phyloP scores from a whole-genome alignment of 35 echinoderm and acorn worm species.

The Stichopus chloronotus region DNA sequence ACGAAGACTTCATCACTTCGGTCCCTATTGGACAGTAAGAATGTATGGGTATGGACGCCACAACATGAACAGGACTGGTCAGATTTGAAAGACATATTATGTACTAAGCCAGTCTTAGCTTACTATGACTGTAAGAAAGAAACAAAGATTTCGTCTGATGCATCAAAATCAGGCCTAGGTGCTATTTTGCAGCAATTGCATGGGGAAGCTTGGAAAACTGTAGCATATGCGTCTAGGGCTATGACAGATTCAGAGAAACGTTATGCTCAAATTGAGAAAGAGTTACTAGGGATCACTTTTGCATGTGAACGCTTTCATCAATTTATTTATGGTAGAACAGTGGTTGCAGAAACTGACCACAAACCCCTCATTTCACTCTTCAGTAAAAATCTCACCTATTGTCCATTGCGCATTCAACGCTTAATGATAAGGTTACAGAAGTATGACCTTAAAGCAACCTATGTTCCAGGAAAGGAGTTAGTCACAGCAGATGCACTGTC shows the following conservation, averaged over 20 bases:
- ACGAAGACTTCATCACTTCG: conserved; percentile 62
- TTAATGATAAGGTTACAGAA: conserved; percentile 18
- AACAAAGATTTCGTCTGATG: conserved; percentile 58
- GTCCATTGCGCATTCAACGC: conserved; percentile 14
- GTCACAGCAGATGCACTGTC: conserved; percentile 40
- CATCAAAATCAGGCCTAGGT: conserved; percentile 32
- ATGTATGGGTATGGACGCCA: conserved; percentile 65
- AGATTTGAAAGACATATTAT: conserved; percentile 42
- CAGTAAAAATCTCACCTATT: conserved; percentile 36
- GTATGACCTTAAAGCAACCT: conserved; percentile 14
- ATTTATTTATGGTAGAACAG: conserved; percentile 50
- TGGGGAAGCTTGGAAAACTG: conserved; percentile 11
- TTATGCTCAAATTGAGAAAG: conserved; percentile 56
- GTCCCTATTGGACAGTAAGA: conserved; percentile 64
- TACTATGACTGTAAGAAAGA: conserved; percentile 42
- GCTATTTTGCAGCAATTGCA: conserved; percentile 16
- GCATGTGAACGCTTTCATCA: conserved; percentile 58
- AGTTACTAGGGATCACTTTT: conserved; percentile 34
- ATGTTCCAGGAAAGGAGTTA: conserved; percentile 41
- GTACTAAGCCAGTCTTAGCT: conserved; percentile 35
- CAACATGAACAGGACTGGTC: conserved; percentile 52
- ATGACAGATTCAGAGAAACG: conserved; percentile 49
- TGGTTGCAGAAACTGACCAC: conserved; percentile 45
- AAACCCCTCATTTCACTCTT: conserved; percentile 35
- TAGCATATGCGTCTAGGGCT: conserved; percentile 52